phyloP scores from a whole-genome alignment of 2,113 vertebrate species.

The Dromaius novaehollandiae region DNA sequence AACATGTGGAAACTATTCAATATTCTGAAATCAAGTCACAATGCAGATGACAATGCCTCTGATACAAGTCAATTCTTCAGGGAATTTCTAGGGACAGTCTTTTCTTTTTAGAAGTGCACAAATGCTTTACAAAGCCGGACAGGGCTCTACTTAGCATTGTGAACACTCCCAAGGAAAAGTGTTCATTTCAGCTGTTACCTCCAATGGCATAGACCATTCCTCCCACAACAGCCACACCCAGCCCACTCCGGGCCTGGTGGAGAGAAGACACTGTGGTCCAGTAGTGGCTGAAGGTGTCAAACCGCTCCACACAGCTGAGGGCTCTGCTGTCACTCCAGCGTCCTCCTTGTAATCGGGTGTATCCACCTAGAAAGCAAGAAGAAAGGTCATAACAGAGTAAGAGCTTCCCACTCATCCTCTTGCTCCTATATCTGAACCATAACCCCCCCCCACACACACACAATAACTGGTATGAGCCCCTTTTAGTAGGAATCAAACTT shows the following conservation, averaged over 20 bases:
- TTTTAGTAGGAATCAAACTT: neutral
- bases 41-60: neutral
- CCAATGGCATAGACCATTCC: conserved; percentile 97
- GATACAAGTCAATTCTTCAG: neutral
- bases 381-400: neutral
- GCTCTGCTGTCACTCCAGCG: conserved; percentile 96
- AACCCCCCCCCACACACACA: neutral
- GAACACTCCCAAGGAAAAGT: neutral
- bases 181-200: conserved; percentile 78
- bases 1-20: neutral
- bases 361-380: conserved; percentile 83
- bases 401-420: neutral
- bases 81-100: neutral
- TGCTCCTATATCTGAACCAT: neutral
- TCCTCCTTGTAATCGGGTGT: conserved; percentile 92
- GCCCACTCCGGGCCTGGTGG: conserved; percentile 93
- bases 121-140: neutral
- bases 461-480: neutral
- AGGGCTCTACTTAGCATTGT: neutral
- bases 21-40: neutral
- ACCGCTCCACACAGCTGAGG: conserved; percentile 95
- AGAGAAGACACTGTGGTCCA: conserved; percentile 98
- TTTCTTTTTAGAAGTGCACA: neutral
- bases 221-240: conserved; percentile 91
- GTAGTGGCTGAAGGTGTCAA: conserved; percentile 97